Percentiles rank a stretch among this genome's conserved stretches.
These are phyloP conservation scores for Acanthoscelides obtectus DNA, from an alignment of 2,888 invertebrate species.

Conservation along the genomic window DNA sequence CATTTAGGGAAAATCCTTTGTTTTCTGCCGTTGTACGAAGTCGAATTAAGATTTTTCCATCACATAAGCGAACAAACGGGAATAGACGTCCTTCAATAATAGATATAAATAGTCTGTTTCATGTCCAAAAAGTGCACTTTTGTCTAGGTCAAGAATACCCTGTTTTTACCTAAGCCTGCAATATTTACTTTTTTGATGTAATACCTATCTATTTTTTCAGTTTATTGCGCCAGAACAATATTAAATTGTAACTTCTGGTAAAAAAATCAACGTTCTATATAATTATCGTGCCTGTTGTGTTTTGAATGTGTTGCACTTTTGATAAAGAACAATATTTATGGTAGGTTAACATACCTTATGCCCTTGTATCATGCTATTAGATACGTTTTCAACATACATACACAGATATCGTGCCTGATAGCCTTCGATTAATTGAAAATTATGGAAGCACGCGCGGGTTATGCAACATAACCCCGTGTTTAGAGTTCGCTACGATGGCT, in stretches of 20 bases:
- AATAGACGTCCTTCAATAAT: too few species aligned
- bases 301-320: background rate
- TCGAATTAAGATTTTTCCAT: too few species aligned
- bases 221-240: too few species aligned
- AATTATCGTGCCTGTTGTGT: background rate
- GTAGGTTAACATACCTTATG: background rate
- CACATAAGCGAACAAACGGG: too few species aligned
- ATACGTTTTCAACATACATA: background rate
- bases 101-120: too few species aligned
- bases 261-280: background rate
- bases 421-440: background rate
- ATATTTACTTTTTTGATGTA: too few species aligned
- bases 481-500: background rate
- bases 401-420: background rate
- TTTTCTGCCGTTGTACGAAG: too few species aligned
- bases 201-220: too few species aligned
- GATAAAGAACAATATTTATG: background rate
- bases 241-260: background rate
- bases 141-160: too few species aligned
- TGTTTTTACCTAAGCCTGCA: too few species aligned
- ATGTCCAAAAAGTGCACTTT: too few species aligned
- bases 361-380: background rate
- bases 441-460: background rate
- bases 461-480: background rate
- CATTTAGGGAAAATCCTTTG: too few species aligned